Percentiles rank a stretch among this genome's conserved stretches.
Evolutionary conservation across 30 jellyfish, hydroid and myxozoan species (phyloP).

Genomic region (Morbakka virulenta): DNA sequence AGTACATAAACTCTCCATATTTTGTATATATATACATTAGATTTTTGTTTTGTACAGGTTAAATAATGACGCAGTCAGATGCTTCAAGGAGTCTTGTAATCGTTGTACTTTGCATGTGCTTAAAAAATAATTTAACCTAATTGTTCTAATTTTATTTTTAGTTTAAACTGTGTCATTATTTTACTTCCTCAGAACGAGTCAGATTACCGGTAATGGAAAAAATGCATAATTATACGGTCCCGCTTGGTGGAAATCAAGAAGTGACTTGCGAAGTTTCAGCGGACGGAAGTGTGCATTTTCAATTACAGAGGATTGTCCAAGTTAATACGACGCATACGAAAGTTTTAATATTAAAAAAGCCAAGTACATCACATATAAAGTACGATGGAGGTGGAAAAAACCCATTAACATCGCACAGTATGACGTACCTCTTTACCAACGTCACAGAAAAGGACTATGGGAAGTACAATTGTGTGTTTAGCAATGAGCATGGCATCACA

Average conservation of each 20-base stretch:
- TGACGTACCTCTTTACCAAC: slow-evolving; percentile 43
- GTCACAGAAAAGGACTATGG: slow-evolving; percentile 51
- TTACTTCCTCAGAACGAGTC: slow-evolving; percentile 17
- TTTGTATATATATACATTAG: too few species aligned
- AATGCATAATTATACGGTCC: slow-evolving; percentile 2
- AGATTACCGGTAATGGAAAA: slow-evolving; percentile 29
- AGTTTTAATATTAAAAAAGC: slow-evolving; percentile 4
- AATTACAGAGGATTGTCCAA: slow-evolving; percentile 14
- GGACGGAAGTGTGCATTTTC: slow-evolving; percentile 59
- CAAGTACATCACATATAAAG: background rate
- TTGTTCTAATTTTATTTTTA: too few species aligned
- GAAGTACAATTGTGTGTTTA: slow-evolving; percentile 73
- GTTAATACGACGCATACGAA: background rate
- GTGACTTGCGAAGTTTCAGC: slow-evolving; percentile 17
- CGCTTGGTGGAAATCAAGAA: slow-evolving; percentile 40
- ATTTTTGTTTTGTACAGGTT: too few species aligned
- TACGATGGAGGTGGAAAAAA: background rate
- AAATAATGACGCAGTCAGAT: too few species aligned
- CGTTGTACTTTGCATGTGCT: too few species aligned
- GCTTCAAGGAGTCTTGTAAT: too few species aligned
- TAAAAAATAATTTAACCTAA: too few species aligned
- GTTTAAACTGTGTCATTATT: too few species aligned
- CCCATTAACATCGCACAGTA: slow-evolving; percentile 2
- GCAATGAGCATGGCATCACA: slow-evolving; percentile 66
- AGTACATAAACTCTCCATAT: too few species aligned